A percentile compares a stretch with the other conserved stretches of the same genome.
Conservation (phyloP, 2,888 invertebrate species). For the Pollenia griseotomentosa region DNA sequence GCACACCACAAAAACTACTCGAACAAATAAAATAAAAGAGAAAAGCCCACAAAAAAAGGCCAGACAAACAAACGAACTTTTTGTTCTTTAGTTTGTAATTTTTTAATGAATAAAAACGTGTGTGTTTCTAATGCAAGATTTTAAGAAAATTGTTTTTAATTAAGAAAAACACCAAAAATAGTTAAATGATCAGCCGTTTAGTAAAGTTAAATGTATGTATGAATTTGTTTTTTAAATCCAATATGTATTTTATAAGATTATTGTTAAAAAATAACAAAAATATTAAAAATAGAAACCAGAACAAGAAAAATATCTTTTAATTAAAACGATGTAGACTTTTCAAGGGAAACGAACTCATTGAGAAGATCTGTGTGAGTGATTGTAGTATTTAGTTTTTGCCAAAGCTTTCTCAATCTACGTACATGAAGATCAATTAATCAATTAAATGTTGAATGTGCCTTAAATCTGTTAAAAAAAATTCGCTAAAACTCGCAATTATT, state of each 20-base stretch:
- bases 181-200: not conserved
- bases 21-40: slow-evolving; percentile 3
- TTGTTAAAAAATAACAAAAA: not conserved
- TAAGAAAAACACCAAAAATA: slow-evolving; percentile 9
- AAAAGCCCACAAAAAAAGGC: slow-evolving; percentile 14
- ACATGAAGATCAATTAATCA: not conserved
- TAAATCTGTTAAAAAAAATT: not conserved
- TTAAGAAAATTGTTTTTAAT: slow-evolving; percentile 12
- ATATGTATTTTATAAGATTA: not conserved
- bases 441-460: not conserved
- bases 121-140: slow-evolving; percentile 2
- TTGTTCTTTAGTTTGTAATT: slow-evolving; percentile 32
- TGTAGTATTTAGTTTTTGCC: not conserved
- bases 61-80: slow-evolving; percentile 28
- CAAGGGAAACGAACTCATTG: not conserved
- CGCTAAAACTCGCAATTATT: too few relatives aligned
- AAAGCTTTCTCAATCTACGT: not conserved
- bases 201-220: slow-evolving; percentile 31
- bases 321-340: slow-evolving; percentile 2
- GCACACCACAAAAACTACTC: slow-evolving; percentile 7
- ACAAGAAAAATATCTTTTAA: not conserved
- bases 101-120: slow-evolving; percentile 41
- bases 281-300: not conserved
- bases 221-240: not conserved
- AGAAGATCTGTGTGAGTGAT: not conserved